A percentile compares a stretch with the other conserved stretches of the same genome.
Evolutionary conservation across 35 echinoderm and acorn worm genomes (phyloP).

Genomic region (Stichopus chloronotus): DNA sequence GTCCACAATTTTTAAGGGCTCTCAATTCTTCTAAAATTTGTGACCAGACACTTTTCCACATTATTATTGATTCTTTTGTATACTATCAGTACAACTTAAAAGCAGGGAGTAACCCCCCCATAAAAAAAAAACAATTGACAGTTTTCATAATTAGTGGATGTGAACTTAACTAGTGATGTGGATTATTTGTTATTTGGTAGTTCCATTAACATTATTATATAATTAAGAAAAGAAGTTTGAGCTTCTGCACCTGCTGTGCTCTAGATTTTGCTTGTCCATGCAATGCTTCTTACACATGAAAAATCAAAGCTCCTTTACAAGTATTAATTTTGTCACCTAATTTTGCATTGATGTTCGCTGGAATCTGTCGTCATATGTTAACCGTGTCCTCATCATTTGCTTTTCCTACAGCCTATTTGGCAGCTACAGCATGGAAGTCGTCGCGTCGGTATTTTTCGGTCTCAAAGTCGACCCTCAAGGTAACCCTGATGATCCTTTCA

Average conservation of each 20-base stretch:
- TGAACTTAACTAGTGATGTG: too few species aligned
- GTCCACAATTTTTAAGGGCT: too few species aligned
- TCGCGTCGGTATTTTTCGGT: slow-evolving; percentile 61
- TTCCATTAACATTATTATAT: too few species aligned
- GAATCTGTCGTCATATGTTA: background rate
- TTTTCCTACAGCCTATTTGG: slow-evolving; percentile 60
- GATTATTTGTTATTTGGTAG: too few species aligned
- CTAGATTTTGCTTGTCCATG: background rate
- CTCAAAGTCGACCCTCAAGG: slow-evolving; percentile 59
- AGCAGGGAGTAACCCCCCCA: too few species aligned
- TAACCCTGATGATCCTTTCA: slow-evolving; percentile 67
- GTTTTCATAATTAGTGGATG: too few species aligned
- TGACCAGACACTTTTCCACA: too few species aligned
- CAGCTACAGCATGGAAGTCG: slow-evolving; percentile 57
- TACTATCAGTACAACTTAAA: too few species aligned
- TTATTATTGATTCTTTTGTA: too few species aligned
- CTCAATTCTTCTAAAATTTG: too few species aligned
- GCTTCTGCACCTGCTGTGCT: background rate
- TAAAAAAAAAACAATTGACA: too few species aligned
- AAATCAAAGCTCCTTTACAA: background rate
- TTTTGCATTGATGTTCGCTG: background rate
- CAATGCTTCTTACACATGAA: background rate
- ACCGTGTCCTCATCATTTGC: background rate
- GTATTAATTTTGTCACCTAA: background rate
- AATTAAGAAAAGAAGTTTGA: background rate